Conservation (phyloP, 2,113 vertebrate genomes). For the Oncorhynchus clarkii region DNA sequence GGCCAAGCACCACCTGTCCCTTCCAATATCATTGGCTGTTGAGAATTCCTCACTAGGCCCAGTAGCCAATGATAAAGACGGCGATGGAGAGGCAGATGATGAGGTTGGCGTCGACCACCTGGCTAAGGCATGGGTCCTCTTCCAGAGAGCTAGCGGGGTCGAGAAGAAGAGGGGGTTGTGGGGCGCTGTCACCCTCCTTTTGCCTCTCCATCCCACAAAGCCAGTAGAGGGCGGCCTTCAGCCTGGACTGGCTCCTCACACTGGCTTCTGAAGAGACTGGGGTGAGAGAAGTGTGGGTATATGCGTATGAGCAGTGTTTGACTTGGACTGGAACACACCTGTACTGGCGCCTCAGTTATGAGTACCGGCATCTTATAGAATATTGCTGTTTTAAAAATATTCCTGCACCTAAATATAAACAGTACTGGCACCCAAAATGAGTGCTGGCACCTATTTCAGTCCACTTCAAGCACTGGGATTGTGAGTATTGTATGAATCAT, state of each 20-base stretch:
- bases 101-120: conserved; percentile 81
- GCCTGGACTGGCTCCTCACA: conserved; percentile 56
- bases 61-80: conserved; percentile 87
- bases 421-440: background rate
- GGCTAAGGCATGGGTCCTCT: conserved; percentile 72
- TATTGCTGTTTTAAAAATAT: too few species aligned
- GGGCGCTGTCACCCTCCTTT: rapidly evolving
- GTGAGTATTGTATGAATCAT: too few species aligned
- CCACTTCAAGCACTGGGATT: too few species aligned
- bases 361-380: too few species aligned
- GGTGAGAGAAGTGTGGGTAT: background rate
- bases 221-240: conserved; percentile 79
- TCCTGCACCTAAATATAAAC: too few species aligned
- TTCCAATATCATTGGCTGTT: background rate
- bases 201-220: conserved; percentile 85
- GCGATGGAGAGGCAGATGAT: conserved; percentile 76
- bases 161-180: rapidly evolving
- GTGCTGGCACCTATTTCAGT: too few species aligned
- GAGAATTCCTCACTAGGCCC: conserved; percentile 69
- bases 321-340: background rate
- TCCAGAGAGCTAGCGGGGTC: conserved; percentile 52
- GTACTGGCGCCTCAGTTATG: background rate
- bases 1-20: background rate
- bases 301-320: background rate
- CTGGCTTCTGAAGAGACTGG: conserved; percentile 29